Base-by-base conservation (phyloP, 2,113 vertebrate species). In the Dermatemys mawii region DNA sequence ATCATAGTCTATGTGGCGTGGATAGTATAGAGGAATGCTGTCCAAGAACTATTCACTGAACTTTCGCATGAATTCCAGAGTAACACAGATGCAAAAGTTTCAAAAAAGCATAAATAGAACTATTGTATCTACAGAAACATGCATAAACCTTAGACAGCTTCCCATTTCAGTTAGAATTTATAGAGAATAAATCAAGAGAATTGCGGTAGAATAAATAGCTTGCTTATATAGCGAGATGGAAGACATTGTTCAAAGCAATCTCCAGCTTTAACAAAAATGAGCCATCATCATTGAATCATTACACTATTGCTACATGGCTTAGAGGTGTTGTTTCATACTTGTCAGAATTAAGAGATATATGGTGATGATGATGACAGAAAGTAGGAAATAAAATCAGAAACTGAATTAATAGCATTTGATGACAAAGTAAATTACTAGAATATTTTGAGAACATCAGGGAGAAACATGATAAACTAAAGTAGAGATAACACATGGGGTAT, bases 1-100 rank as follows among this genome's bases (percentile, higher is more conserved):
- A 24, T 4, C 12, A 19, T 32, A 1, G 12, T 44, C 3, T 2
- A 0, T 46, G 5, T n/a, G 13, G 3, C 6, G 0, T 24, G 12
- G 14, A 51, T 19, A 5, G 11, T 29, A 87, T 51, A 11, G 27
- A 85, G 87, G 10, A 83, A 1, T 11, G 41, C 2, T 21, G 17
- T 3, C 14, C 14, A 9, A 46, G 12, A 46, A 12, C 41, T 14
- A 46, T 44, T 46, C 26, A 29, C 6, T 76, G 38, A 26, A 12
- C 63, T 93, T 84, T 55, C n/a, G 53, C 5, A 55, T 3, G 1
- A 81, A 70, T 1, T 3, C 44, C 16, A 80, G 32, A 35, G 3
- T 53, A 86, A 55, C 1, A 0, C 1, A 29, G 44, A 50, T 38
- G 2, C 6, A 75, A 78, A 14, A 81, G 2, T 17, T 48, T 11